These are phyloP conservation scores for Macaca nemestrina DNA, from an alignment of 2,113 vertebrate species.

Conservation along the genomic window DNA sequence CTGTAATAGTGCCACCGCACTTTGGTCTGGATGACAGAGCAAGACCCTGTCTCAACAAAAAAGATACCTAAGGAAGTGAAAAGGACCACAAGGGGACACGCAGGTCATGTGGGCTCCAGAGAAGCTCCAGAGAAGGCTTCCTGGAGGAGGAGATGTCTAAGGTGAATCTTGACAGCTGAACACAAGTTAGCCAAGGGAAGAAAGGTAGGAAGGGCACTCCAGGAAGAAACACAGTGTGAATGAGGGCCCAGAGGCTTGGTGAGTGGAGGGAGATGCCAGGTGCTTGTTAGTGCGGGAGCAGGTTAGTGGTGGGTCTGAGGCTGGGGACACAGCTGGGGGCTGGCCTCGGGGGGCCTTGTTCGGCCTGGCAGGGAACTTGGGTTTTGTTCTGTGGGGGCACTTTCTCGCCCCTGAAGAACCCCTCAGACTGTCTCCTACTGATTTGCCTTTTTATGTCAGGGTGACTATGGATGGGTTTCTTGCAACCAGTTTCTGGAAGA, in stretches of 20 bases:
- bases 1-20: too few relatives aligned
- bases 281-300: not conserved
- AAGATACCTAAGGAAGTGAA: not conserved
- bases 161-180: not conserved
- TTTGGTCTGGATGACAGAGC: too few relatives aligned
- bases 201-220: not conserved
- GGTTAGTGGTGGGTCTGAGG: too few relatives aligned
- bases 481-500: not conserved
- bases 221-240: not conserved
- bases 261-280: fast-evolving
- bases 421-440: too few relatives aligned
- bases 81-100: not conserved
- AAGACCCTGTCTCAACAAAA: too few relatives aligned
- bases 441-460: not conserved
- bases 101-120: not conserved
- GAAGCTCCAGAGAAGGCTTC: not conserved
- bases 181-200: not conserved
- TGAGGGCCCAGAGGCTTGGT: fast-evolving
- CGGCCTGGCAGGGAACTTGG: not conserved
- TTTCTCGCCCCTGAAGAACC: not conserved
- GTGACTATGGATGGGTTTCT: not conserved
- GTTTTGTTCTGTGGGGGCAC: not conserved
- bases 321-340: not conserved
- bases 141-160: not conserved
- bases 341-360: fast-evolving